Evolutionary conservation across 2,797 vertebrate species (phyloP).

Genomic region (Pantherophis alleghaniensis): DNA sequence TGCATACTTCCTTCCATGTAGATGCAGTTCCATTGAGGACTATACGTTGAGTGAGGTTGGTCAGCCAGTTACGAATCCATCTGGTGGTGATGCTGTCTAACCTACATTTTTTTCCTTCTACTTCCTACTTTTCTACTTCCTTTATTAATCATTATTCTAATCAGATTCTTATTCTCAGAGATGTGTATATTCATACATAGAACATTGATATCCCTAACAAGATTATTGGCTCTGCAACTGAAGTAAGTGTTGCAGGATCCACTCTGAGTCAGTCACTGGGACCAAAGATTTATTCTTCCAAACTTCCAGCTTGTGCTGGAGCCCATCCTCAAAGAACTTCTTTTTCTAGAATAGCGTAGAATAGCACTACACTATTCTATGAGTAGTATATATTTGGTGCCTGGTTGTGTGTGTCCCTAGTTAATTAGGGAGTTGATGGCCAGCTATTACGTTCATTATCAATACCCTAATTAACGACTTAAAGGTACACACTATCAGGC

Average conservation of each 20-base stretch:
- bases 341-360: background rate
- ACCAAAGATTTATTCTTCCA: background rate
- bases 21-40: no score
- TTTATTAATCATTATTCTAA: background rate
- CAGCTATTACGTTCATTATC: background rate
- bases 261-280: background rate
- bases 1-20: no score
- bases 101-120: no score
- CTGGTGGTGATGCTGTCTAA: no score
- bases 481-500: background rate
- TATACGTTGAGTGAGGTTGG: no score
- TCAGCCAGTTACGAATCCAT: no score
- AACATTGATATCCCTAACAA: background rate
- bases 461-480: background rate
- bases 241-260: background rate
- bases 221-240: background rate
- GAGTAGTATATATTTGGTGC: background rate
- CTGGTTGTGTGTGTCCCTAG: background rate
- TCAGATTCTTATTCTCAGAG: background rate
- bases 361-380: background rate
- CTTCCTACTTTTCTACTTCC: background rate
- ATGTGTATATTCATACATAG: background rate
- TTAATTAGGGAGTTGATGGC: background rate
- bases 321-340: background rate
- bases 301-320: background rate